Base-by-base conservation (phyloP, 2,113 vertebrate genomes). In the Uropsilus gracilis region DNA sequence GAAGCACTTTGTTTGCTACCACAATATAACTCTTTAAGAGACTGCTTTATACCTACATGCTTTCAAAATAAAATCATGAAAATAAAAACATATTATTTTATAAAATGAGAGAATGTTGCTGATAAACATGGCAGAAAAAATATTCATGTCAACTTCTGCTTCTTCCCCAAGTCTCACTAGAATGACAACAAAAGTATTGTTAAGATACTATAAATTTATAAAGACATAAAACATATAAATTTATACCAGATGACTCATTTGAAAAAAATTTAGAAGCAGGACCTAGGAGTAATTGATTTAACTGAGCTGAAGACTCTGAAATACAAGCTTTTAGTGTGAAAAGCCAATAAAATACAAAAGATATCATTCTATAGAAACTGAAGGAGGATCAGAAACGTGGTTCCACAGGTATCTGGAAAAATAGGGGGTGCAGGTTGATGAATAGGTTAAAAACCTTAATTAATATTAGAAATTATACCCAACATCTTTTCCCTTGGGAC, bases 211-310 rank as follows among this genome's bases (percentile, higher is more conserved):
- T 16, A 20, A 9, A n/a, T 57, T 88, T 85, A 42, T 8, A 85
- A 76, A 39, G 16, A 48, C 24, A 55, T 39, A 94, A 80, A 30
- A 7, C 9, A 2, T 8, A 75, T 68, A 48, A 4, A n/a, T 73
- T 77, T 44, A 55, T 4, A 75, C 50, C 8, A 64, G 39, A 77
- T 10, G 77, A 48, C 5, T 89, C 26, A 86, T 64, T 53, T 66
- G 8, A 68, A 89, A 72, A 17, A 69, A 48, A 32, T 61, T 61
- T 61, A 12, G n/a, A 95, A 86, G 42, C 6, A 64, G 46, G 28
- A 93, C 85, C 28, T 83, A 76, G 63, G 89, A 77, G 46, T 34
- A 88, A 53, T 20, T 42, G 34, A 92, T n/a, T 92, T 84, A 78
- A 68, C 28, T 83, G 75, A 68, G 37, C 64, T 87, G 20, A 77